Percentiles rank a stretch among this genome's conserved stretches.
Evolutionary conservation across 1,140 invertebrate genomes (phyloP).

Genomic region (Lasioglossum baleicum): DNA sequence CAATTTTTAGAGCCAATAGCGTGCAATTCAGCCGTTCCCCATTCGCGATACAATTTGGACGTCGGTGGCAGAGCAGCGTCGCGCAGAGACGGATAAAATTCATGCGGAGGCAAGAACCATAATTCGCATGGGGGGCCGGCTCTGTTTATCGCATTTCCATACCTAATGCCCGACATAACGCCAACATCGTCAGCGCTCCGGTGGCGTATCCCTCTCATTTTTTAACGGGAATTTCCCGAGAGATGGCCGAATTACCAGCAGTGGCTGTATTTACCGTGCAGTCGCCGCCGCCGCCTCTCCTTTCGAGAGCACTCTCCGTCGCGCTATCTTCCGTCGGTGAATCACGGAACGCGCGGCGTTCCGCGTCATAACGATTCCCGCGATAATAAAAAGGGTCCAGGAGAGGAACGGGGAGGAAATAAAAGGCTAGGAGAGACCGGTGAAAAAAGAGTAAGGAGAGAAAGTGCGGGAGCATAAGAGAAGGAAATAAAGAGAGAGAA

Average conservation of each 20-base stretch:
- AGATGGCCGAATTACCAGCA: slow-evolving; percentile 18
- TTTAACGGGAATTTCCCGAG: slow-evolving; percentile 8
- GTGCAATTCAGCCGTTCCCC: too few relatives aligned
- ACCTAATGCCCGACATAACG: slow-evolving; percentile 21
- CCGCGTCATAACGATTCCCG: slow-evolving; percentile 20
- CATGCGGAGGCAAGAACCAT: neutral
- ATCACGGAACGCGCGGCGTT: slow-evolving; percentile 16
- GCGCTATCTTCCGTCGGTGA: neutral
- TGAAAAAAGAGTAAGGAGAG: neutral
- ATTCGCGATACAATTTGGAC: too few relatives aligned
- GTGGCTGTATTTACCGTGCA: neutral
- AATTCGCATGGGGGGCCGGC: neutral
- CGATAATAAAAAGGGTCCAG: neutral
- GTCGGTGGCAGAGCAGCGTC: neutral
- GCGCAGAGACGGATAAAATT: neutral
- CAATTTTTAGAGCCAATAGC: too few relatives aligned
- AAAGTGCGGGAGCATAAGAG: neutral
- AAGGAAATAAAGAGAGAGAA: neutral
- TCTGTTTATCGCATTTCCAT: slow-evolving; percentile 29
- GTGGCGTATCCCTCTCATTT: slow-evolving; percentile 1
- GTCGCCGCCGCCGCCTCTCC: neutral
- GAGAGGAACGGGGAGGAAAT: neutral
- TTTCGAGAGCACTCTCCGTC: neutral
- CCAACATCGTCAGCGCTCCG: slow-evolving; percentile 19
- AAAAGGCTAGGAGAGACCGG: neutral